A percentile compares a stretch with the other conserved stretches of the same genome.
These are phyloP conservation scores for Rhopalosiphum maidis DNA, from an alignment of 1,140 invertebrate species.

Conservation along the genomic window DNA sequence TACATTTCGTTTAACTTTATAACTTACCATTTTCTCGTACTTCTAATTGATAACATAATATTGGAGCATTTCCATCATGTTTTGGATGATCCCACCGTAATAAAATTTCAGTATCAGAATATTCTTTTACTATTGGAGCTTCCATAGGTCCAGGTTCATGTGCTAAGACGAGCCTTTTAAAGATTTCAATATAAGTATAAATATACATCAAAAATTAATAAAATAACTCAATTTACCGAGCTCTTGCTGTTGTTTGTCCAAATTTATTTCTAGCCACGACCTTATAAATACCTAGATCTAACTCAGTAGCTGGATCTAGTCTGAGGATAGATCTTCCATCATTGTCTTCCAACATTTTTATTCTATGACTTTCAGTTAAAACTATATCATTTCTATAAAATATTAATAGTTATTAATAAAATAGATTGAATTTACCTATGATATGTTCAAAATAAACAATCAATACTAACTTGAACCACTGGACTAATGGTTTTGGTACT, in stretches of 20 bases:
- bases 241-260: slow-evolving; percentile 77
- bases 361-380: slow-evolving; percentile 77
- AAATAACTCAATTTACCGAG: slow-evolving; percentile 62
- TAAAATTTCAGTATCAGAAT: slow-evolving; percentile 86
- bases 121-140: slow-evolving; percentile 80
- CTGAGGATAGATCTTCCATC: slow-evolving; percentile 80
- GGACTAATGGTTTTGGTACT: slow-evolving; percentile 86
- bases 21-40: slow-evolving; percentile 69
- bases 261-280: slow-evolving; percentile 89
- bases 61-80: slow-evolving; percentile 81
- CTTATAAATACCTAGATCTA: slow-evolving; percentile 93
- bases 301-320: slow-evolving; percentile 76
- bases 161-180: slow-evolving; percentile 72
- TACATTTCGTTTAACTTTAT: background rate
- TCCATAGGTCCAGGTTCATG: slow-evolving; percentile 82
- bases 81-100: slow-evolving; percentile 88
- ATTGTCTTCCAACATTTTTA: slow-evolving; percentile 77
- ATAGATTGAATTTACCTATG: background rate
- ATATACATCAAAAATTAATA: background rate
- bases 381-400: slow-evolving; percentile 78
- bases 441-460: background rate
- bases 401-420: background rate
- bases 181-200: slow-evolving; percentile 13
- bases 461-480: slow-evolving; percentile 84
- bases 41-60: slow-evolving; percentile 85